Evolutionary conservation across 2,888 invertebrate species (phyloP).

Genomic region (Ophioninae sp.): DNA sequence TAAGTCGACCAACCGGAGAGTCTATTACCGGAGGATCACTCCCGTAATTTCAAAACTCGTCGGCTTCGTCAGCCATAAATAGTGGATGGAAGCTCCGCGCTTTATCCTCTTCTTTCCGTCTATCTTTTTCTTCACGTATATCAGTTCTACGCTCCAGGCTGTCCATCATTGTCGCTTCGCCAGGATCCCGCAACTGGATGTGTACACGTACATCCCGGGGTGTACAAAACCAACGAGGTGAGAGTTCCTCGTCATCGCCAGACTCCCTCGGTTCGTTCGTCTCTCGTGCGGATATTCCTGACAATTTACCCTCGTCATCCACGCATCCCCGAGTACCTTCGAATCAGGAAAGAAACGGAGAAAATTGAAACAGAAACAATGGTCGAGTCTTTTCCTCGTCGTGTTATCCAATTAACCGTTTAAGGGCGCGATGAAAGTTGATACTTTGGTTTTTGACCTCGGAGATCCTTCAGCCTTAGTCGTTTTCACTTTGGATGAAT

Average conservation of each 20-base stretch:
- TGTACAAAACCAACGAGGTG: conserved; percentile 16
- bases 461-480: neutral
- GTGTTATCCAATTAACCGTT: neutral
- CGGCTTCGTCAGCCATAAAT: conserved; percentile 53
- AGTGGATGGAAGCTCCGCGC: conserved; percentile 39
- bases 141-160: conserved; percentile 18
- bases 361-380: conserved; percentile 7
- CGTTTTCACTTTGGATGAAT: neutral
- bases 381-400: conserved; percentile 1
- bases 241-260: conserved; percentile 36
- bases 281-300: conserved; percentile 23
- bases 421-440: neutral
- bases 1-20: conserved; percentile 74
- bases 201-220: conserved; percentile 8
- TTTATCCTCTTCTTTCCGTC: conserved; percentile 43
- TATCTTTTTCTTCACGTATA: neutral
- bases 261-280: neutral
- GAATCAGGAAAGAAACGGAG: neutral
- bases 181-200: conserved; percentile 19
- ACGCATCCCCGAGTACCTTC: neutral
- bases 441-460: neutral
- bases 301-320: conserved; percentile 43
- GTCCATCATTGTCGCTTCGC: conserved; percentile 53
- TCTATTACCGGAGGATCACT: conserved; percentile 76
- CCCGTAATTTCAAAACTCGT: conserved; percentile 76